Conservation (phyloP, 2,797 vertebrate species). For the Botia kubotai region DNA sequence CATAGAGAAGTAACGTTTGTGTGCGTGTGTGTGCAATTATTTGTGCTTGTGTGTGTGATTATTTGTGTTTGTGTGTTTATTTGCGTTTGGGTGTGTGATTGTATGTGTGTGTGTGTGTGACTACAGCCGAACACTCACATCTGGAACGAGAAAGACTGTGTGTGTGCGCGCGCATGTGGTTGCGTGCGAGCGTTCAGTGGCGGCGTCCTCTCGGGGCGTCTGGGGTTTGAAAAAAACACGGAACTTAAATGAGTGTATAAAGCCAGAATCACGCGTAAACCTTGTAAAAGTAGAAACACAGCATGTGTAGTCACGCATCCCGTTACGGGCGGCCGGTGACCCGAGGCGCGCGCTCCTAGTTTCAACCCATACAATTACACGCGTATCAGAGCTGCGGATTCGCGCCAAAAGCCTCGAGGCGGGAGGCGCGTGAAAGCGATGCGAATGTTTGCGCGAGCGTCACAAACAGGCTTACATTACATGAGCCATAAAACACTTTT, state of each 20-base stretch:
- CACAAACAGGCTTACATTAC: conserved; percentile 69
- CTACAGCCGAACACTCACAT: not conserved
- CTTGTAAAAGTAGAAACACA: conserved; percentile 77
- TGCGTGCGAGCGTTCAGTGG: conserved; percentile 73
- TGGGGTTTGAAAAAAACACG: conserved; percentile 70
- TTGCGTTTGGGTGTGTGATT: too few species aligned
- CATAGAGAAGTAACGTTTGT: too few species aligned
- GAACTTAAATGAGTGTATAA: conserved; percentile 73
- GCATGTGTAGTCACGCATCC: conserved; percentile 75
- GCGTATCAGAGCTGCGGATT: conserved; percentile 54
- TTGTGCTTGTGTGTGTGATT: too few species aligned
- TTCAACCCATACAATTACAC: conserved; percentile 60
- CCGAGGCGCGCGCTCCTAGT: conserved; percentile 3
- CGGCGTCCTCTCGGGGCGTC: conserved; percentile 62
- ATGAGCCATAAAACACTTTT: conserved; percentile 70
- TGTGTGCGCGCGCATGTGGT: conserved; percentile 38
- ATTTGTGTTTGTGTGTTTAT: too few species aligned
- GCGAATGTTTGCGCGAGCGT: conserved; percentile 71
- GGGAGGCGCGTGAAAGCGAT: conserved; percentile 55
- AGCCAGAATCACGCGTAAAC: conserved; percentile 74
- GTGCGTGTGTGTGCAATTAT: too few species aligned
- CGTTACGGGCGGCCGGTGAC: conserved; percentile 49
- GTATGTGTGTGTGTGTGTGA: not conserved
- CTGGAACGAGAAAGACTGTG: not conserved
- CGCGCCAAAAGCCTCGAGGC: conserved; percentile 62